Base-by-base conservation (phyloP, 2,797 vertebrate genomes). In the Malurus splendens region DNA sequence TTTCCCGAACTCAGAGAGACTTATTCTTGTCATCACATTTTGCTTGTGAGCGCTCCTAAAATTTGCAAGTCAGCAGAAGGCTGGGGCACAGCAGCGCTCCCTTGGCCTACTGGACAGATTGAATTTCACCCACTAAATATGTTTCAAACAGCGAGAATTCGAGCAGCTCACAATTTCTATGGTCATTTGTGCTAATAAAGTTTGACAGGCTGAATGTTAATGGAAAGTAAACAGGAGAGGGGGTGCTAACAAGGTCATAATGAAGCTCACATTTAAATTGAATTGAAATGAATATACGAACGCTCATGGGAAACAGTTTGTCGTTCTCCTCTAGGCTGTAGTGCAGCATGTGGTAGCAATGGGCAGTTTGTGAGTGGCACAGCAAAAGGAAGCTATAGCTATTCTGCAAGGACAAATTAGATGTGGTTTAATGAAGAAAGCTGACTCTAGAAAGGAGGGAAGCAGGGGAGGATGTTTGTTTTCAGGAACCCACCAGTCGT, bases 161-260 rank as follows among this genome's bases (percentile, higher is more conserved):
- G 57, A 80, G 78, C 91, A 77, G 91, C 86, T 91, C 76, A 13
- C 79, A 55, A 71, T 87, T 92, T 92, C 81, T 82, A 30, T 39
- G 91, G 94, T 88, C 91, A 92, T 93, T 90, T 90, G 90, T 87
- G 90, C 82, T 94, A 92, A 93, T 93, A 52, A 89, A 87, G 84
- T 92, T 91, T 95, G 95, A 91, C 93, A 94, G 91, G 51, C 82
- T 90, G 82, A 87, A 90, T 91, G 93, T 74, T 93, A 95, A 95
- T 94, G 90, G 91, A 90, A 94, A 94, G 65, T 92, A 92, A 95
- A 95, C 91, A 90, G 92, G 93, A 93, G 93, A 80, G 48, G 25
- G 86, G 70, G 86, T 93, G 94, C 90, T 95, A 95, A 94, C 93
- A 93, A 91, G 91, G 94, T 92, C 93, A 62, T 95, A 93, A 95